Base-by-base conservation (phyloP, 2,113 vertebrate genomes). In the Colinus virginianus region DNA sequence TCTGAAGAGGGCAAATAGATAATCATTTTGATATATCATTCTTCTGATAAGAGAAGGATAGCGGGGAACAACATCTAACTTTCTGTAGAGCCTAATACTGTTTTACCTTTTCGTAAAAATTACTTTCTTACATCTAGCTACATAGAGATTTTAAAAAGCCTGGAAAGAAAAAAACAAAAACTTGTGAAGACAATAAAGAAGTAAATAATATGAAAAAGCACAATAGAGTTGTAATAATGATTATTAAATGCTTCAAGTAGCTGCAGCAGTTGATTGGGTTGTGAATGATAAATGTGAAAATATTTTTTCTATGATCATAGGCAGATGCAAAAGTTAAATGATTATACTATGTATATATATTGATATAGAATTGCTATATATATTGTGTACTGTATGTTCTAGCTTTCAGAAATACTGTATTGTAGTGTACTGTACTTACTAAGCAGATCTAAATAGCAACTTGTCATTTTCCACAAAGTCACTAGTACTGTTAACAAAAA, bases 361-460 rank as follows among this genome's bases (percentile, higher is more conserved):
- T 95, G 96, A 97, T 98, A 97, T 94, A 97, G 95, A 97, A 95
- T 95, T 97, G 95, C 97, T 97, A 97, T 97, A 98, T 97, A 98
- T 97, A 97, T 96, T 96, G 97, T 96, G 93, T 97, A 97, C 80
- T 96, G 95, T 97, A 97, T 97, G 97, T 97, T 97, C 95, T 98
- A 97, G 96, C 85, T 97, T 98, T 97, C 96, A 97, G 97, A 98
- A 98, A 98, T 98, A 98, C 97, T 98, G 98, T 96, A 97, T 93
- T 96, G 98, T 97, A 98, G 97, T 98, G 97, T 97, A 97, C 78
- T 97, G 97, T 97, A 97, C 90, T 98, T 97, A 97, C 97, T 97
- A 98, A 97, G 97, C 96, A 97, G 97, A 98, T 83, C 96, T 98
- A 98, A 97, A 98, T 96, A 97, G 97, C 94, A 98, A 98, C 96